phyloP scores from a whole-genome alignment of 2,797 vertebrate genomes.

The Acropternis orthonyx region DNA sequence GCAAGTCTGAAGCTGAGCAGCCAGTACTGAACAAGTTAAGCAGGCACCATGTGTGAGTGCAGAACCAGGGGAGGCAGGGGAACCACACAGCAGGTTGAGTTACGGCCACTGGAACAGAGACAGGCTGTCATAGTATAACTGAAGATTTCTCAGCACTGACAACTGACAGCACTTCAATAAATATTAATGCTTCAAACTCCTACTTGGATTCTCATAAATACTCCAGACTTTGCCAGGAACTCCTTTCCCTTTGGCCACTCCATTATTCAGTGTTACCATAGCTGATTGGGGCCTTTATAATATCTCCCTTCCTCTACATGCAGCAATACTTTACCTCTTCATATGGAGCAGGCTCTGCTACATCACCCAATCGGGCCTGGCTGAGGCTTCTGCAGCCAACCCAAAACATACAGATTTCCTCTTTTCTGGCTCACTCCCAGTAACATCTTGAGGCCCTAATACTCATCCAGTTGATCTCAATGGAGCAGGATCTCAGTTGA shows the following conservation, averaged over 20 bases:
- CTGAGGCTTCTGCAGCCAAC: neutral
- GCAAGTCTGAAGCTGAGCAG: neutral
- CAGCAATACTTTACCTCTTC: neutral
- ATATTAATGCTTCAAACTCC: constrained; percentile 15
- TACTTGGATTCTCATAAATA: constrained; percentile 30
- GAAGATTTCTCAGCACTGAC: constrained; percentile 31
- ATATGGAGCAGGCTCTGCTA: neutral
- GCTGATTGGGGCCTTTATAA: neutral
- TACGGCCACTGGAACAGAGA: constrained; percentile 24
- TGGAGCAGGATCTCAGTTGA: neutral
- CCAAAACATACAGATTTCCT: neutral
- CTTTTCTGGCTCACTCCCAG: neutral
- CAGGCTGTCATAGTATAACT: neutral
- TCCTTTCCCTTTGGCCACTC: neutral
- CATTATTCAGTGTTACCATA: constrained; percentile 24
- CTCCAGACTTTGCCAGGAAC: neutral
- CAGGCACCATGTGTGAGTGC: neutral
- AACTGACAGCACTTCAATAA: constrained; percentile 35
- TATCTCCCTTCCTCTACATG: neutral
- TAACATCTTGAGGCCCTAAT: neutral
- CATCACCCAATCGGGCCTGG: neutral
- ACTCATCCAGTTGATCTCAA: neutral
- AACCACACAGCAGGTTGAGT: constrained; percentile 31
- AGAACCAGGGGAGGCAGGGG: neutral
- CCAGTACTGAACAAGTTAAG: constrained; percentile 8